Evolutionary conservation across 23 tunicate species (phyloP).

Genomic region (Botrylloides violaceus): DNA sequence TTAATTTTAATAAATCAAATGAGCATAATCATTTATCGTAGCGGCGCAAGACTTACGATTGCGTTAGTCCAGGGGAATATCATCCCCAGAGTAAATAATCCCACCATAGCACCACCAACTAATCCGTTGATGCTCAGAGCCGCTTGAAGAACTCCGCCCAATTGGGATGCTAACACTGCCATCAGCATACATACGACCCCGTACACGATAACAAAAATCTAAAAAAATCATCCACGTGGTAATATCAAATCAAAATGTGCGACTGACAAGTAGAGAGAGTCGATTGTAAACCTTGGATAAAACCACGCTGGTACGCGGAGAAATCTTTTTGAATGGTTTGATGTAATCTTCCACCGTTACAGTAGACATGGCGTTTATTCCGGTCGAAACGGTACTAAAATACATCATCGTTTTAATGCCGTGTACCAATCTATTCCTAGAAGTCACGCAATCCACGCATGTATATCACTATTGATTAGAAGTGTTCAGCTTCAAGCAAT

Average conservation of each 20-base stretch:
- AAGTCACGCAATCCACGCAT: too few relatives aligned
- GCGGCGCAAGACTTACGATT: slow-evolving; percentile 50
- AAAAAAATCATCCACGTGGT: neutral
- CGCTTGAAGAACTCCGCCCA: slow-evolving; percentile 47
- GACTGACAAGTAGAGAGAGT: too few relatives aligned
- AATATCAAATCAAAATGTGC: too few relatives aligned
- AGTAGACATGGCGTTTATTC: slow-evolving; percentile 69
- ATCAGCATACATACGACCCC: slow-evolving; percentile 25
- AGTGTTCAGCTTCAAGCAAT: too few relatives aligned
- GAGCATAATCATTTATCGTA: too few relatives aligned
- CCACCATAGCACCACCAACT: slow-evolving; percentile 78
- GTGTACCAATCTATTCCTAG: too few relatives aligned
- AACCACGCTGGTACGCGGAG: slow-evolving; percentile 23
- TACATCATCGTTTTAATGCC: too few relatives aligned
- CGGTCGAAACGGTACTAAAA: slow-evolving; percentile 59
- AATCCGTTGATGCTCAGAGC: slow-evolving; percentile 78
- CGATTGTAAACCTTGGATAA: slow-evolving; percentile 29
- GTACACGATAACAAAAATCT: slow-evolving; percentile 26
- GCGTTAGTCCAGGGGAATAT: slow-evolving; percentile 67
- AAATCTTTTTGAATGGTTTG: slow-evolving; percentile 33
- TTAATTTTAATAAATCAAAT: too few relatives aligned
- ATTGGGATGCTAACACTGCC: slow-evolving; percentile 29
- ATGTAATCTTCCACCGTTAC: slow-evolving; percentile 66
- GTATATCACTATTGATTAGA: too few relatives aligned
- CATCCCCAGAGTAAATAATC: slow-evolving; percentile 86